Conservation (phyloP, 2,113 vertebrate genomes). For the Grantiella picta region DNA sequence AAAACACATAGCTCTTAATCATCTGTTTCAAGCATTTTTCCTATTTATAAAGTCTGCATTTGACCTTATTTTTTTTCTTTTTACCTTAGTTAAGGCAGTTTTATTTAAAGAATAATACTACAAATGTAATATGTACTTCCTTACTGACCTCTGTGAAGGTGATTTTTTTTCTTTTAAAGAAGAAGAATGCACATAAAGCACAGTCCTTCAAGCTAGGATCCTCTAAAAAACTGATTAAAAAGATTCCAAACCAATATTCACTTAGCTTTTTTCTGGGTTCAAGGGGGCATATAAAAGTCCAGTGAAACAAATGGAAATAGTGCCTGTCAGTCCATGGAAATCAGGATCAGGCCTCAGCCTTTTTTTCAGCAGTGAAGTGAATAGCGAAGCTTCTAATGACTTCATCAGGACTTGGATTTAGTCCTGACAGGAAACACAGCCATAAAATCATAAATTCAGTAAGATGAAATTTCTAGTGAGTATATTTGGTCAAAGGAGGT, state of each 20-base stretch:
- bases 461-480: constrained; percentile 40
- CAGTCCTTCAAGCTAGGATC: neutral
- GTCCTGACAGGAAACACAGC: constrained; percentile 28
- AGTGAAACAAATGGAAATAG: neutral
- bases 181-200: neutral
- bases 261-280: neutral
- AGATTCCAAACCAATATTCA: neutral
- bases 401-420: constrained; percentile 37
- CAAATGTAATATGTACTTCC: constrained; percentile 35
- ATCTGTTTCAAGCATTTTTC: constrained; percentile 40
- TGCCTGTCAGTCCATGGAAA: neutral
- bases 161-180: neutral
- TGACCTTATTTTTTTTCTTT: neutral
- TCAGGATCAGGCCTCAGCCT: neutral
- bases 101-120: constrained; percentile 47
- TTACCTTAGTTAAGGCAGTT: constrained; percentile 6
- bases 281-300: neutral
- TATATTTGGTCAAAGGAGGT: constrained; percentile 36
- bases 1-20: constrained; percentile 7
- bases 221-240: neutral
- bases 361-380: neutral
- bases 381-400: constrained; percentile 1
- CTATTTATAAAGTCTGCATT: neutral
- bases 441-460: constrained; percentile 52
- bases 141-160: constrained; percentile 5